Percentiles rank a stretch among this genome's conserved stretches.
These are phyloP conservation scores for Epizoanthus scotinus DNA, from an alignment of 92 coral and sea anemone genomes.

Conservation along the genomic window DNA sequence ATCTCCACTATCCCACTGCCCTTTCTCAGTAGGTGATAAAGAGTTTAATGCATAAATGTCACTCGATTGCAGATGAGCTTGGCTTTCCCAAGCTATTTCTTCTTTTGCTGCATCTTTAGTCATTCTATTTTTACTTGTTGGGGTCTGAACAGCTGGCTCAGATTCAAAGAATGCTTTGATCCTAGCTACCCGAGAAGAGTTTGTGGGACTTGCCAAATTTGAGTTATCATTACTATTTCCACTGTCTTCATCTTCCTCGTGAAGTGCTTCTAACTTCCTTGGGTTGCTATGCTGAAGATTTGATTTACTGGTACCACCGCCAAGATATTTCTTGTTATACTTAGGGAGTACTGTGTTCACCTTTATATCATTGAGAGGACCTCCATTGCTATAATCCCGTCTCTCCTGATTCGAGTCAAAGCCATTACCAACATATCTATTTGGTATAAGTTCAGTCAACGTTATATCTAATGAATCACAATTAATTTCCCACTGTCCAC, in stretches of 20 bases:
- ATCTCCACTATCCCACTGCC: conserved; percentile 3
- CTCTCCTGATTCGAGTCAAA: neutral
- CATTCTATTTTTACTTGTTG: neutral
- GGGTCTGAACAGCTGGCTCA: neutral
- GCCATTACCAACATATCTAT: neutral
- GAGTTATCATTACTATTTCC: conserved; percentile 22
- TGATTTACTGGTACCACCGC: neutral
- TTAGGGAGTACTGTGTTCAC: neutral
- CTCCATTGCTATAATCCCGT: neutral
- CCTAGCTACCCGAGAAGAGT: conserved; percentile 18
- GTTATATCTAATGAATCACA: conserved; percentile 30
- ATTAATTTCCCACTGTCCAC: conserved; percentile 28
- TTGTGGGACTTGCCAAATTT: neutral
- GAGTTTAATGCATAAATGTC: neutral
- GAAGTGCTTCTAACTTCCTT: conserved; percentile 69
- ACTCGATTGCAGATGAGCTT: neutral
- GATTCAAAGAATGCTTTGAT: conserved; percentile 21
- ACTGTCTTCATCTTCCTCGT: conserved; percentile 72
- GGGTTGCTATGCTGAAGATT: conserved; percentile 34
- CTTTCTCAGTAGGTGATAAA: neutral
- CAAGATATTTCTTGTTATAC: conserved; percentile 4
- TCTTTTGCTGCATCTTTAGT: neutral
- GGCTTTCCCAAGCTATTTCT: neutral
- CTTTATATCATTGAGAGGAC: neutral
- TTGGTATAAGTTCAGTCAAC: neutral